Evolutionary conservation across 2,888 invertebrate species (phyloP).

Genomic region (Epsilonema sp.): DNA sequence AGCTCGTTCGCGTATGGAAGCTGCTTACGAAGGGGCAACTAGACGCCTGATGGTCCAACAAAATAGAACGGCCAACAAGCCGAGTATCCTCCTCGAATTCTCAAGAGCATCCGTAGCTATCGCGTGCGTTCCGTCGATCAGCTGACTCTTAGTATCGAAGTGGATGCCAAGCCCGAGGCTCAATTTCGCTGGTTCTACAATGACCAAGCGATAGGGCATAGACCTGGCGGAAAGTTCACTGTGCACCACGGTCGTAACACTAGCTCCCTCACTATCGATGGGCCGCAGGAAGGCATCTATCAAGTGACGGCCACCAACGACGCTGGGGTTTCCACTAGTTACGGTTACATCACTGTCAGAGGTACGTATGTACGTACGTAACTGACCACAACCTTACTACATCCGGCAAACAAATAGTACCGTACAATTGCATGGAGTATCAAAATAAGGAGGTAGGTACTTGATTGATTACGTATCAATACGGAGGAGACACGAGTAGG

Average conservation of each 20-base stretch:
- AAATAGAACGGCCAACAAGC: too few species aligned
- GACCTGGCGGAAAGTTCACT: not conserved
- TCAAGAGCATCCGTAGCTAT: not conserved
- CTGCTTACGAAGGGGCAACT: too few species aligned
- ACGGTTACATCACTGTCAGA: conserved; percentile 21
- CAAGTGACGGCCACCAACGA: conserved; percentile 75
- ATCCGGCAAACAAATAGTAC: too few species aligned
- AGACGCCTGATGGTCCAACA: too few species aligned
- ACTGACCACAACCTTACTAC: too few species aligned
- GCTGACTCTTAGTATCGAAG: not conserved
- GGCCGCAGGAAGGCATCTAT: conserved; percentile 42
- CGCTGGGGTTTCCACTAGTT: conserved; percentile 47
- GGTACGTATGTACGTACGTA: too few species aligned
- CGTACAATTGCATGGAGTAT: too few species aligned
- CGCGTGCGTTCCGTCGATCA: not conserved
- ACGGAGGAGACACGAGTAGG: too few species aligned
- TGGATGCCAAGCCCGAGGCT: conserved; percentile 17
- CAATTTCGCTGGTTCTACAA: conserved; percentile 22
- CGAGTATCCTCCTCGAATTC: too few species aligned
- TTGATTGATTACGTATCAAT: too few species aligned
- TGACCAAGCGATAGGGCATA: conserved; percentile 10
- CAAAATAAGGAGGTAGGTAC: too few species aligned
- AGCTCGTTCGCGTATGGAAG: too few species aligned
- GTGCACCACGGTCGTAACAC: not conserved
- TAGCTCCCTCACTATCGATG: conserved; percentile 6